phyloP scores from a whole-genome alignment of 2,113 vertebrate species.

The Cheilinus undulatus region DNA sequence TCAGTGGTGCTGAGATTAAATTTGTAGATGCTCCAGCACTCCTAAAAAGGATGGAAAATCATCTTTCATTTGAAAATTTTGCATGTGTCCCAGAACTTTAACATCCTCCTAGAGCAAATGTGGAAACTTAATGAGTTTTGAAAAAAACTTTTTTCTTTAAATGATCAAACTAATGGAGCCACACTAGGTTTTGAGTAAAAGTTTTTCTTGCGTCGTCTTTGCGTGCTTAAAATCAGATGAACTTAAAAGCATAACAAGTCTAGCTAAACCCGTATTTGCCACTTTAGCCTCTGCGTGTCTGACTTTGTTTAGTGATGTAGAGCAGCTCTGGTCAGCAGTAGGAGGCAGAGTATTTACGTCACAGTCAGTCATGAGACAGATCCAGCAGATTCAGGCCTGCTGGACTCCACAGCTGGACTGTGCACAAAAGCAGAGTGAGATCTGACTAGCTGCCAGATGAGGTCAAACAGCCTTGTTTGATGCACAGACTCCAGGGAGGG shows the following conservation, averaged over 20 bases:
- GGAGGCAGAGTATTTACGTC: slow-evolving; percentile 23
- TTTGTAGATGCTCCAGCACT: no score
- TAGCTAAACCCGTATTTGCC: not conserved
- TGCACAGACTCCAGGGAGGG: slow-evolving; percentile 2
- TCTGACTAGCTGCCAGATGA: slow-evolving; percentile 2
- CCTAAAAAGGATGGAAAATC: no score
- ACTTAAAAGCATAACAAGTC: not conserved
- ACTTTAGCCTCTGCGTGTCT: not conserved
- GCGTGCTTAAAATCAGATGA: not conserved
- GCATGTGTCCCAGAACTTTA: no score
- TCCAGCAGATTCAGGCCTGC: slow-evolving; percentile 25
- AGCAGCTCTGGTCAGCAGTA: not conserved
- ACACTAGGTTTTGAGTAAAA: slow-evolving; percentile 2
- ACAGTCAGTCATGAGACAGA: slow-evolving; percentile 3
- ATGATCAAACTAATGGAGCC: slow-evolving; percentile 3
- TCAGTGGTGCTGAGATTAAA: no score
- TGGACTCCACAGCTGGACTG: slow-evolving; percentile 20
- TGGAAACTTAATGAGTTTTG: no score
- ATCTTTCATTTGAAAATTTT: no score
- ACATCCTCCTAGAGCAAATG: no score
- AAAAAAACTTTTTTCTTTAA: rapidly evolving
- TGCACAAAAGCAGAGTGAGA: slow-evolving; percentile 10
- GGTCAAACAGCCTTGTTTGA: slow-evolving; percentile 4
- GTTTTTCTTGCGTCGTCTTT: no score
- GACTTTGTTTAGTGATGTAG: slow-evolving; percentile 11